Evolutionary conservation across 2,888 invertebrate species (phyloP).

Genomic region (Stenichneumon culpator): DNA sequence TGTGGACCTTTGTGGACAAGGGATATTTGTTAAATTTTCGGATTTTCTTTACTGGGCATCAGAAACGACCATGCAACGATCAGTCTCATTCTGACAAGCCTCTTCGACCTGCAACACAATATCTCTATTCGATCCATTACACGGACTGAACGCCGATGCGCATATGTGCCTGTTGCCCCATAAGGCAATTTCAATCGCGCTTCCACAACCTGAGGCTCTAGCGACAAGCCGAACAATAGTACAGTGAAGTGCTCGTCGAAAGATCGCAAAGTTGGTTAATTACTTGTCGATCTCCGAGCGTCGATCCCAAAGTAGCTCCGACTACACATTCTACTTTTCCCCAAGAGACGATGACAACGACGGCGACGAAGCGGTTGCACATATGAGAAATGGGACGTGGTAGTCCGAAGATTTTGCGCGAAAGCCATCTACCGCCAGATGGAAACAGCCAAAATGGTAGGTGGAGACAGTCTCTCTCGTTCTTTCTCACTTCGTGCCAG

Average conservation of each 20-base stretch:
- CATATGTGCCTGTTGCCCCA: constrained; percentile 62
- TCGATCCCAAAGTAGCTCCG: not conserved
- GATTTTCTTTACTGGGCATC: not conserved
- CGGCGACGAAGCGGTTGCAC: constrained; percentile 65
- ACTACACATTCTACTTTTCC: constrained; percentile 41
- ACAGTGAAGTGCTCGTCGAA: constrained; percentile 60
- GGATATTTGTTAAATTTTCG: not conserved
- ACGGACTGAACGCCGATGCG: constrained; percentile 41
- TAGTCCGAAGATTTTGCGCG: constrained; percentile 41
- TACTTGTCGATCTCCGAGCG: constrained; percentile 57
- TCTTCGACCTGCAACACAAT: constrained; percentile 50
- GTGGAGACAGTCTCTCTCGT: not conserved
- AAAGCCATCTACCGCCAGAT: constrained; percentile 19
- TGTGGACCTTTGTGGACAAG: no score
- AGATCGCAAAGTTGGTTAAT: constrained; percentile 63
- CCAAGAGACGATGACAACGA: constrained; percentile 63
- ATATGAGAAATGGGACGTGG: constrained; percentile 44
- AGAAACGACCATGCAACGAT: constrained; percentile 32
- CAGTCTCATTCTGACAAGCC: constrained; percentile 56
- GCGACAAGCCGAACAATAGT: constrained; percentile 53
- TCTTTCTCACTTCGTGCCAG: constrained; percentile 25
- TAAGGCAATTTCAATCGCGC: constrained; percentile 55
- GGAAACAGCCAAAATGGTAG: constrained; percentile 7
- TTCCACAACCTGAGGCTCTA: constrained; percentile 47
- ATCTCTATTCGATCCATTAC: constrained; percentile 66